Base-by-base conservation (phyloP, 2,113 vertebrate genomes). In the Cavia aperea region DNA sequence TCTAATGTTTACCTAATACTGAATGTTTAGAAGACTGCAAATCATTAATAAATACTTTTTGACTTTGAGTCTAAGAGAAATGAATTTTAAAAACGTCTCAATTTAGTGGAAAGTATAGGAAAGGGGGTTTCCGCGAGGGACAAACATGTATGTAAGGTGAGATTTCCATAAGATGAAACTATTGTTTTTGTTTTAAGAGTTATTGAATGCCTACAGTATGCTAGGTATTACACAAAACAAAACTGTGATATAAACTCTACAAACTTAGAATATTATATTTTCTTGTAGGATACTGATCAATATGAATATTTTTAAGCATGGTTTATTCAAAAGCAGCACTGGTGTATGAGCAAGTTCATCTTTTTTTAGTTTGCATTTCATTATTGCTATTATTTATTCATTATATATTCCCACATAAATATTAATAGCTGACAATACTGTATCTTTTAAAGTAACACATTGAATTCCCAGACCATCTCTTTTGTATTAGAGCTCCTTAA, bases 1-100 rank as follows among this genome's bases (percentile, higher is more conserved):
- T 85, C 63, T 86, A 81, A 90, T 81, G 54, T 24, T 90, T 93
- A 70, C 24, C 46, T 92, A 92, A 81, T 92, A 36, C 65, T 79
- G 88, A 93, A 58, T 75, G 46, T 93, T 56, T 86, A 31, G 56
- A 94, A 88, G 77, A 43, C 18, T 91, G 24, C 2, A 85, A 77
- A 70, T 70, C 23, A 88, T 56, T 86, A n/a, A 24, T 43, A 86
- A 24, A 58, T 86, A 77, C 3, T 77, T 63, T 92, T 93, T 88
- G 83, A 8, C 79, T 88, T 86, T 58, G 31, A 18, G 9, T 78
- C 89, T 82, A 13, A 81, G 73, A 92, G 29, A 90, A 95, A 70
- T 81, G 14, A 60, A 88, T 90, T 81, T 75, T 11, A 21, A 68
- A 86, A 85, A 89, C 66, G 39, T 72, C 49, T 92, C 87, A 83